Conservation (phyloP, 1,140 invertebrate species). For the Luehdorfia chinensis region DNA sequence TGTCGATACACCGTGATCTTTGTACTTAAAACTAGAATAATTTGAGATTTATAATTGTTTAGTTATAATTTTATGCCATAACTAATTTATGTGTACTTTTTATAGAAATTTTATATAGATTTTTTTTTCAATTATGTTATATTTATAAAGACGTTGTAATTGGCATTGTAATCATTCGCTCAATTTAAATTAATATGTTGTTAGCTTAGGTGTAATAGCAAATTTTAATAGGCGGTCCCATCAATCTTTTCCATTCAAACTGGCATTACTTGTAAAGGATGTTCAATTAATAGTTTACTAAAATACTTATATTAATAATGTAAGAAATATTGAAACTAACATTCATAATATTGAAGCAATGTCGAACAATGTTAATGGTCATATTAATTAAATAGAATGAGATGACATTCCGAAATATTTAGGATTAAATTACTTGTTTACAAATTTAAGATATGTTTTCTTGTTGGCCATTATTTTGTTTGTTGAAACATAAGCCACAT, state of each 20-base stretch:
- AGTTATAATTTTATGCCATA: conserved; percentile 72
- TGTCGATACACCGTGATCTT: conserved; percentile 47
- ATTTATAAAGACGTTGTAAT: conserved; percentile 39
- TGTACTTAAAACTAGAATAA: conserved; percentile 70
- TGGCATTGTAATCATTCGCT: conserved; percentile 58
- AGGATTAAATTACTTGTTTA: too few relatives aligned
- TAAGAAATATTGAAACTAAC: too few relatives aligned
- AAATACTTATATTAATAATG: too few relatives aligned
- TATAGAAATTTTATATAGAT: conserved; percentile 62
- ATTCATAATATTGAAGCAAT: too few relatives aligned
- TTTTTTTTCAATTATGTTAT: conserved; percentile 44
- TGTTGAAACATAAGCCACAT: too few relatives aligned
- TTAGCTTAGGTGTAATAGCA: conserved; percentile 17
- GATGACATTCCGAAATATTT: too few relatives aligned
- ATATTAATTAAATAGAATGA: too few relatives aligned
- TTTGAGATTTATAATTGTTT: conserved; percentile 60
- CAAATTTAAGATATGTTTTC: too few relatives aligned
- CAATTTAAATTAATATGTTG: conserved; percentile 48
- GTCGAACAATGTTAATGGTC: too few relatives aligned
- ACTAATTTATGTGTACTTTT: conserved; percentile 71
- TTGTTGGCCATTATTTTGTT: too few relatives aligned
- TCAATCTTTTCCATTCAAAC: neutral
- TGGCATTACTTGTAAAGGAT: too few relatives aligned
- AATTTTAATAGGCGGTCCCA: conserved; percentile 1
- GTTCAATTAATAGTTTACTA: neutral